Percentiles rank a stretch among this genome's conserved stretches.
These are phyloP conservation scores for Abrostola tripartita DNA, from an alignment of 2,888 invertebrate genomes.

Conservation along the genomic window DNA sequence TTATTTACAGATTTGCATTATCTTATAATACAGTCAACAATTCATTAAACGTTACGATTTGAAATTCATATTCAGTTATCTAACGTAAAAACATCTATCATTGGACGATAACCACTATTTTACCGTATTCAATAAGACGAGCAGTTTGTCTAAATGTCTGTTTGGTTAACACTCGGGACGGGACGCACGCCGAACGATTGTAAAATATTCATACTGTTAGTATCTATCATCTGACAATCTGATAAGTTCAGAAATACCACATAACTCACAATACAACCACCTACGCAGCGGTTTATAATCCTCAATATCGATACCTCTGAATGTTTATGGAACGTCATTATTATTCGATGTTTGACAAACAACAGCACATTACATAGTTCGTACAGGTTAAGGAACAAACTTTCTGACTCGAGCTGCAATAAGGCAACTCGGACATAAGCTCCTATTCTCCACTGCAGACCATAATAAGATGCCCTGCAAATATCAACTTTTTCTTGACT, in stretches of 20 bases:
- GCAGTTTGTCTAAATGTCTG: slow-evolving; percentile 58
- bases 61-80: slow-evolving; percentile 85
- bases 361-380: background rate
- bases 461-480: too few species aligned
- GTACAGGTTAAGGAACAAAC: background rate
- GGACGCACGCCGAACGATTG: slow-evolving; percentile 64
- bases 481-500: background rate
- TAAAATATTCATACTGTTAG: slow-evolving; percentile 33
- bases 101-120: slow-evolving; percentile 77
- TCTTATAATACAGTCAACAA: slow-evolving; percentile 88
- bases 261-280: background rate
- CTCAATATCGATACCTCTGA: background rate
- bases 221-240: slow-evolving; percentile 23
- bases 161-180: slow-evolving; percentile 69
- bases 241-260: slow-evolving; percentile 22
- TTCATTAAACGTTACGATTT: slow-evolving; percentile 81
- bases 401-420: background rate
- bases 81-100: slow-evolving; percentile 85
- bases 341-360: background rate
- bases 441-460: background rate
- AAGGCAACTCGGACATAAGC: background rate
- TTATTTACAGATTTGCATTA: slow-evolving; percentile 88
- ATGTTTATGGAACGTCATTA: too few species aligned
- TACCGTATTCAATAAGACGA: slow-evolving; percentile 63
- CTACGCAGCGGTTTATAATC: background rate